Conservation (phyloP, 1,140 invertebrate species). For the Lamellibrachia luymesi region DNA sequence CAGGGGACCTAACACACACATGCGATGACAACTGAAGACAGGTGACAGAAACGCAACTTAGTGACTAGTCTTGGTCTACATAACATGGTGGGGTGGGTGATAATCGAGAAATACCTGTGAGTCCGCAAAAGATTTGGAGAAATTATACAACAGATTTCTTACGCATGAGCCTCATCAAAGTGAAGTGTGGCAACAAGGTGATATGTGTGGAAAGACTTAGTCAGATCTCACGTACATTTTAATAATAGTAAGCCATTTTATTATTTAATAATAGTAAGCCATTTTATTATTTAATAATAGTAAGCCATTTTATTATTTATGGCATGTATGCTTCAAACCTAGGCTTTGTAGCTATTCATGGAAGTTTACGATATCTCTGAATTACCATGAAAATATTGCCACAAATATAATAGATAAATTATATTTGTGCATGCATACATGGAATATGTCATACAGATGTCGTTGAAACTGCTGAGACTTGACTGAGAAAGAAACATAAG, state of each 20-base stretch:
- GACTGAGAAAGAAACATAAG: neutral
- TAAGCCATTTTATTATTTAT: neutral
- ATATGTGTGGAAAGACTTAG: neutral
- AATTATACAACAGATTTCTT: neutral
- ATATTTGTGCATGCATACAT: neutral
- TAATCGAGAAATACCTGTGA: neutral
- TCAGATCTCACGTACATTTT: neutral
- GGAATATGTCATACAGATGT: neutral
- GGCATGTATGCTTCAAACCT: neutral
- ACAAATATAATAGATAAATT: neutral
- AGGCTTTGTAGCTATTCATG: neutral
- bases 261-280: neutral
- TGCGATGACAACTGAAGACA: neutral
- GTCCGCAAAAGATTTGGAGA: conserved; percentile 4
- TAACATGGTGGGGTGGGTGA: neutral
- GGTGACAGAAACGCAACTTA: conserved; percentile 4
- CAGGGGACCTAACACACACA: neutral
- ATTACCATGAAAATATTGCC: neutral
- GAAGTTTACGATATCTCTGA: neutral
- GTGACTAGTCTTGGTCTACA: neutral
- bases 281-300: neutral
- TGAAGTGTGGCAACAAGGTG: neutral
- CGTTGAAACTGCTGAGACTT: neutral
- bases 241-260: neutral
- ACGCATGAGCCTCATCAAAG: neutral